Conservation (phyloP, 2,888 invertebrate species). For the Parelbella ahira region DNA sequence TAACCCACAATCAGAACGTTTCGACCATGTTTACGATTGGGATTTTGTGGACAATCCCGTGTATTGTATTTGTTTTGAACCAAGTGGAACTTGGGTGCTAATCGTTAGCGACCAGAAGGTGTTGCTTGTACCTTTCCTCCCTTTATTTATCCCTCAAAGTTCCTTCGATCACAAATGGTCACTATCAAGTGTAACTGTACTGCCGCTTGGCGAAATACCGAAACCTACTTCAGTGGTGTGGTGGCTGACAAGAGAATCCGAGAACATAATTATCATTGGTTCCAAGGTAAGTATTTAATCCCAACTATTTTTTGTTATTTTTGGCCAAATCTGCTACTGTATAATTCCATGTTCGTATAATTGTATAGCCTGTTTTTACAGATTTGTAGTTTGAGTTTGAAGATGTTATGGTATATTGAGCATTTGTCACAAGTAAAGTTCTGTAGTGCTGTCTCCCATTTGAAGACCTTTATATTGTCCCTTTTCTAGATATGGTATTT, state of each 20-base stretch:
- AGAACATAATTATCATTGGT: conserved; percentile 86
- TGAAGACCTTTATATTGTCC: too few species aligned
- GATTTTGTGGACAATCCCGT: conserved; percentile 76
- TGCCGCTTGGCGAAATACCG: conserved; percentile 55
- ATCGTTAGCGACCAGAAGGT: conserved; percentile 79
- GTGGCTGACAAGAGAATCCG: conserved; percentile 88
- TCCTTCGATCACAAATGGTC: conserved; percentile 74
- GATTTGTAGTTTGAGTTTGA: too few species aligned
- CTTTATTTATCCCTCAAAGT: conserved; percentile 64
- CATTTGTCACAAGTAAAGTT: too few species aligned
- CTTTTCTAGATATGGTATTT: too few species aligned
- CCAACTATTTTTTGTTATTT: too few species aligned
- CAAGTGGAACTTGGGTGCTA: conserved; percentile 88
- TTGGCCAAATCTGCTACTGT: too few species aligned
- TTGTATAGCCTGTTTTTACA: too few species aligned
- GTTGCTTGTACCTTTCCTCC: conserved; percentile 71
- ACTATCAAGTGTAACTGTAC: conserved; percentile 66
- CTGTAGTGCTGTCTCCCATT: too few species aligned
- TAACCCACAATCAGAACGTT: conserved; percentile 56
- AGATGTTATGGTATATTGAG: too few species aligned
- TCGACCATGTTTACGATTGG: conserved; percentile 68
- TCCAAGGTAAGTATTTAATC: conserved; percentile 83
- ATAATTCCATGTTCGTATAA: too few species aligned
- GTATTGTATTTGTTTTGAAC: conserved; percentile 90
- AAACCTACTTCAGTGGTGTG: conserved; percentile 84